Evolutionary conservation across 1,140 invertebrate species (phyloP), one percentile per base, ranked within the genome.

Genomic region (Eulimnadia texana): DNA sequence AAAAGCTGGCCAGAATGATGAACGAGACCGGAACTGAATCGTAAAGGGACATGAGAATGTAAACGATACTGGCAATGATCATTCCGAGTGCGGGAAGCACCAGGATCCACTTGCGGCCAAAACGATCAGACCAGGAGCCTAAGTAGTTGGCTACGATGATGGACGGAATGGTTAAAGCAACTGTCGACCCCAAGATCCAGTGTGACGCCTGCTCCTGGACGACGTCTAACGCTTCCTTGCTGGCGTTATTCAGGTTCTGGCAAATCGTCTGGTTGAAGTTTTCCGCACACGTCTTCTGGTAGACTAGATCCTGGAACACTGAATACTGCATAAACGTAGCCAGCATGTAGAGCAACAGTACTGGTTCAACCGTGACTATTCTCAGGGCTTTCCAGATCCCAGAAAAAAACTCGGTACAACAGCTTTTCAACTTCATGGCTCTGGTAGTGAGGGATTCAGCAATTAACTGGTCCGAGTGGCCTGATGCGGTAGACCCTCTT

Each of bases 271-370:
- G 65, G 47, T 66, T 63, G 42, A 23, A 58, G 42, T 59, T 50
- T 49, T 64, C 52, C 2, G 67, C n/a, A 61, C 76, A 77, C 3
- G 73, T 70, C 66, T 76, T 77, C 11, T 66, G 61, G 60, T 71
- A 77, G 1, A 77, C 67, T 19, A 78, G 65, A 60, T 74, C 74
- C 66, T 78, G 77, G 25, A 75, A 66, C 1, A 73, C 69, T n/a
- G 72, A 69, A 52, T 69, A 72, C 54, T 75, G 70, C 49, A 75
- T 69, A 63, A 73, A 78, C 11, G 70, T 70, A 13, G 72, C 70
- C 28, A 78, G 64, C 72, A 78, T 77, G 66, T 74, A 77, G 10
- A 78, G 63, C 63, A 79, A 74, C 19, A 77, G 64, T 11, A 78
- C 71, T 3, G 77, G 77, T 65, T 79, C 77, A 3, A 79, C 76